These are phyloP conservation scores for Abscondita cerata DNA, from an alignment of 2,888 invertebrate species.

Conservation along the genomic window DNA sequence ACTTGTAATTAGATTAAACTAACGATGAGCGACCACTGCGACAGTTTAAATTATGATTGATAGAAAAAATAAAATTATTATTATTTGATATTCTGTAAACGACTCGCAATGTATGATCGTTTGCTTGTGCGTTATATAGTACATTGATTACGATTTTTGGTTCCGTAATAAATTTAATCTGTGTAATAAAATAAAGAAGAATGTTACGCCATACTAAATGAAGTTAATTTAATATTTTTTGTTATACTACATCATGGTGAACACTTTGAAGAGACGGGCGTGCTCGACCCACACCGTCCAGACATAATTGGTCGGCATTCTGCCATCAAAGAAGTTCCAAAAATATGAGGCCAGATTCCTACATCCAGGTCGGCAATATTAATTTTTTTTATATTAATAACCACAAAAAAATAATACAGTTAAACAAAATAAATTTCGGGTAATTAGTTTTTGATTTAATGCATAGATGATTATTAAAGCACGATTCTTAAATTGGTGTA, in stretches of 20 bases:
- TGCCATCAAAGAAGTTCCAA: slow-evolving; percentile 50
- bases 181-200: slow-evolving; percentile 11
- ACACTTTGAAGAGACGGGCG: slow-evolving; percentile 47
- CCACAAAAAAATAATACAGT: neutral
- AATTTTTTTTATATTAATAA: neutral
- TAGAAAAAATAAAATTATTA: slow-evolving; percentile 46
- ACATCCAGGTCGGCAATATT: slow-evolving; percentile 24
- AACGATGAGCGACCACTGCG: slow-evolving; percentile 53
- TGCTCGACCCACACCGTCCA: slow-evolving; percentile 55
- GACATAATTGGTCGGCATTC: slow-evolving; percentile 58
- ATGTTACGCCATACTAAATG: slow-evolving; percentile 40
- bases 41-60: slow-evolving; percentile 58
- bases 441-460: slow-evolving; percentile 1
- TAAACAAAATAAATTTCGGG: neutral
- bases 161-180: neutral
- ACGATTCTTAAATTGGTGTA: slow-evolving; percentile 40
- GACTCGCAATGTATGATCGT: neutral
- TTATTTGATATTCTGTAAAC: slow-evolving; percentile 24
- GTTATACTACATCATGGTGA: slow-evolving; percentile 46
- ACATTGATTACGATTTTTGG: neutral
- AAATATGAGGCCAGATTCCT: slow-evolving; percentile 33
- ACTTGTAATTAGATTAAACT: slow-evolving; percentile 58
- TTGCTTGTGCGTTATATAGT: neutral
- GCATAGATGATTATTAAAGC: neutral
- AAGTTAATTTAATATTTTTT: slow-evolving; percentile 52